These are phyloP conservation scores for Euthynnus affinis DNA, from an alignment of 2,797 vertebrate species.

Conservation along the genomic window DNA sequence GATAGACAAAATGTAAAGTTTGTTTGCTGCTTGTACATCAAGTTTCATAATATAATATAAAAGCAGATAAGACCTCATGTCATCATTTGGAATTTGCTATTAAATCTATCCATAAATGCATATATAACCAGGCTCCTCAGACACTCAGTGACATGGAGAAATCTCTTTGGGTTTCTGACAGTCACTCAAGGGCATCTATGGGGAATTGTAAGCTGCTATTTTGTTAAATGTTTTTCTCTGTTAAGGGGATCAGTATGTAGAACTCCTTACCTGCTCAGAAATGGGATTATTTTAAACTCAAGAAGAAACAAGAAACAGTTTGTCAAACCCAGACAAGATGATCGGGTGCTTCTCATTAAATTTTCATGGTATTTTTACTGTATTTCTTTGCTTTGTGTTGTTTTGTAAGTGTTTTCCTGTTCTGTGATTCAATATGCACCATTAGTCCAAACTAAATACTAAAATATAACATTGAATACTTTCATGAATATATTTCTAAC, in stretches of 20 bases:
- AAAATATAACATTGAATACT: neutral
- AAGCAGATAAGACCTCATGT: constrained; percentile 5
- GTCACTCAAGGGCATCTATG: constrained; percentile 4
- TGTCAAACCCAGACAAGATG: constrained; percentile 15
- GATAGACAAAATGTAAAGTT: neutral
- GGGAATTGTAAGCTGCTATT: constrained; percentile 8
- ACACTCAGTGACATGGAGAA: constrained; percentile 19
- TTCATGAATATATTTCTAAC: neutral
- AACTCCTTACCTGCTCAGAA: neutral
- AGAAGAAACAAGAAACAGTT: constrained; percentile 14
- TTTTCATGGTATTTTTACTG: neutral
- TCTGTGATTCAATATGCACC: neutral
- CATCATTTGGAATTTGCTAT: constrained; percentile 30
- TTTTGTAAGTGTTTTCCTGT: neutral
- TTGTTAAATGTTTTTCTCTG: constrained; percentile 14
- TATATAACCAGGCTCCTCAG: constrained; percentile 26
- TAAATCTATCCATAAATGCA: constrained; percentile 16
- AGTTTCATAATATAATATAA: neutral
- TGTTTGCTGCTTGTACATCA: neutral
- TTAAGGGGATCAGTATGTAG: neutral
- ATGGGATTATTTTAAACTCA: neutral
- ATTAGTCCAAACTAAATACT: neutral
- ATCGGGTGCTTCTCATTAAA: neutral
- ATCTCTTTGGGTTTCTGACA: constrained; percentile 30
- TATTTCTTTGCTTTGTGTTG: neutral